Evolutionary conservation across 2,888 invertebrate species (phyloP), one percentile per base, ranked within the genome.

Genomic region (Sesia bembeciformis): DNA sequence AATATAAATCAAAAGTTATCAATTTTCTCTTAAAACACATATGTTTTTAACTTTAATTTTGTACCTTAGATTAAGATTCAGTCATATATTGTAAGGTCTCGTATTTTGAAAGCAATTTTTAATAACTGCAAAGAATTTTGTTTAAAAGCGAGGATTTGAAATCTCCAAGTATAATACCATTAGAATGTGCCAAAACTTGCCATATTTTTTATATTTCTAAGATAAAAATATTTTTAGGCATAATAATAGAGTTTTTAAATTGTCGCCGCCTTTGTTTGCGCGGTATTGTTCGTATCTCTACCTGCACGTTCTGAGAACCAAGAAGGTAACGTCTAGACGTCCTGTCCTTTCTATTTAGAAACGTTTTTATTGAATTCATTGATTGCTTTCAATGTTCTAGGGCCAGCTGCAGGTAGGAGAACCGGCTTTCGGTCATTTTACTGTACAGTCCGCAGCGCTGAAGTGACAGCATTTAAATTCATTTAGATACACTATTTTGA

Each of bases 291-390:
- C 39, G 74, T 65, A 77, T 70, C 65, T 75, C 73, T 88, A 88
- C 88, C 88, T 88, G 88, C 77, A 55, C 66, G 54, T 52, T 81
- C 81, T 76, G 74, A 67, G 81, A 84, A 83, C 60, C 66, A 68
- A 80, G 77, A 83, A 83, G 72, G 62, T 39, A 69, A 74, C 64
- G 84, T 87, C 88, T 88, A 88, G 88, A 87, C 86, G 80, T 81
- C 84, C 86, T 88, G 85, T 76, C 78, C 80, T 76, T 84, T 83
- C 81, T 82, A 80, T 50, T 50, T 50, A 39, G 39, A 50, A 50
- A 50, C 62, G 78, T 84, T 87, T 86, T 86, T 86, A 77, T 79
- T 68, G 66, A 73, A 75, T 70, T 74, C 70, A 76, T 72, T 71
- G 74, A 78, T 76, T 74, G 75, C 78, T 76, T 75, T 72, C 72